Percentiles rank a stretch among this genome's conserved stretches.
phyloP scores from a whole-genome alignment of 2,797 vertebrate genomes.

The Odontamblyopus rebecca region DNA sequence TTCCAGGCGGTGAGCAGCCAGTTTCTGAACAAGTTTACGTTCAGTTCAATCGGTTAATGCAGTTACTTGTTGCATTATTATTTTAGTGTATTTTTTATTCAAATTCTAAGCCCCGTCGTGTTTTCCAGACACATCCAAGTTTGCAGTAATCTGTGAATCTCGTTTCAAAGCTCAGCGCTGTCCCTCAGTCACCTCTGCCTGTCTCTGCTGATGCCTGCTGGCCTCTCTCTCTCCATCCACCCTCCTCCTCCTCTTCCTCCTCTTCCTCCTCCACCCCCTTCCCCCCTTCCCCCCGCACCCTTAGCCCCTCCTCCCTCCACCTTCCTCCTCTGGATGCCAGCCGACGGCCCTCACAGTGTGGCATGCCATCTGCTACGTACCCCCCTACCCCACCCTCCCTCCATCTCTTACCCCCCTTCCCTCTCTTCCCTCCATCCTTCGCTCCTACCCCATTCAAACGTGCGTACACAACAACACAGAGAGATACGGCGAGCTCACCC shows the following conservation, averaged over 20 bases:
- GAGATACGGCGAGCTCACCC: constrained; percentile 23
- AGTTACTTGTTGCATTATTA: too few species aligned
- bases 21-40: too few species aligned
- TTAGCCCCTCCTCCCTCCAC: constrained; percentile 23
- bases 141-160: background rate
- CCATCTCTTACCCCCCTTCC: constrained; percentile 15
- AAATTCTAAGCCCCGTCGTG: too few species aligned
- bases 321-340: constrained; percentile 76
- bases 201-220: constrained; percentile 74
- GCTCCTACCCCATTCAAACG: constrained; percentile 7
- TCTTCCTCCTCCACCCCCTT: background rate
- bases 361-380: constrained; percentile 79
- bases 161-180: background rate
- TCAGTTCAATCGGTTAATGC: too few species aligned
- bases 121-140: too few species aligned
- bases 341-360: constrained; percentile 79
- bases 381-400: constrained; percentile 58
- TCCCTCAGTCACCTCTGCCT: constrained; percentile 66
- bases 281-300: constrained; percentile 36
- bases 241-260: constrained; percentile 31
- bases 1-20: too few species aligned
- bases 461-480: constrained; percentile 18
- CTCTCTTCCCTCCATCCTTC: constrained; percentile 3
- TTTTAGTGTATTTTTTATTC: too few species aligned
- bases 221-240: constrained; percentile 66